Conservation (phyloP, 2,797 vertebrate genomes). For the Acanthurus lineatus region DNA sequence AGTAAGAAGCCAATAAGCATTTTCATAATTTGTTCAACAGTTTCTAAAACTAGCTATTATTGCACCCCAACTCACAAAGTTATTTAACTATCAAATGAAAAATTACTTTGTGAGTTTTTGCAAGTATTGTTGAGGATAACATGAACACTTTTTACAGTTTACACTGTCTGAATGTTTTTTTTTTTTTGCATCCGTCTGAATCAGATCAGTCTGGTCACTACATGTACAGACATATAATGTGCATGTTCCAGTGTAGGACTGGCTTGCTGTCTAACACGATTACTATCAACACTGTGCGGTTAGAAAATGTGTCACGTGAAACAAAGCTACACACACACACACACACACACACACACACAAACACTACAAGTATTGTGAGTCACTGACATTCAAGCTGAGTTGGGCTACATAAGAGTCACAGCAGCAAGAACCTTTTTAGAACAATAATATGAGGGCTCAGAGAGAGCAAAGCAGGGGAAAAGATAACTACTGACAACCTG, state of each 20-base stretch:
- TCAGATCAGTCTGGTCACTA: not conserved
- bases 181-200: not conserved
- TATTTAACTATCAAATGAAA: not conserved
- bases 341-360: not conserved
- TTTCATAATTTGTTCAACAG: not conserved
- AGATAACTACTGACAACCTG: conserved; percentile 65
- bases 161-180: not conserved
- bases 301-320: conserved; percentile 27
- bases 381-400: conserved; percentile 3
- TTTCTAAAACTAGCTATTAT: not conserved
- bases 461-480: conserved; percentile 18
- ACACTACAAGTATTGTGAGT: conserved; percentile 10
- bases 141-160: not conserved
- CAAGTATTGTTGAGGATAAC: not conserved
- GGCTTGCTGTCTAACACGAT: conserved; percentile 40
- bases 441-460: conserved; percentile 44
- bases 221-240: conserved; percentile 24
- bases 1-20: not conserved
- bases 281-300: conserved; percentile 31
- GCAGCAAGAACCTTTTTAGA: conserved; percentile 33
- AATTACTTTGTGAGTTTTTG: no score
- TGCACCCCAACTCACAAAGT: not conserved
- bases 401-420: conserved; percentile 20
- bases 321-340: conserved; percentile 12
- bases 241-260: conserved; percentile 18